Percentiles rank a stretch among this genome's conserved stretches.
These are phyloP conservation scores for Sylvietta virens DNA, from an alignment of 2,113 vertebrate species.

Conservation along the genomic window DNA sequence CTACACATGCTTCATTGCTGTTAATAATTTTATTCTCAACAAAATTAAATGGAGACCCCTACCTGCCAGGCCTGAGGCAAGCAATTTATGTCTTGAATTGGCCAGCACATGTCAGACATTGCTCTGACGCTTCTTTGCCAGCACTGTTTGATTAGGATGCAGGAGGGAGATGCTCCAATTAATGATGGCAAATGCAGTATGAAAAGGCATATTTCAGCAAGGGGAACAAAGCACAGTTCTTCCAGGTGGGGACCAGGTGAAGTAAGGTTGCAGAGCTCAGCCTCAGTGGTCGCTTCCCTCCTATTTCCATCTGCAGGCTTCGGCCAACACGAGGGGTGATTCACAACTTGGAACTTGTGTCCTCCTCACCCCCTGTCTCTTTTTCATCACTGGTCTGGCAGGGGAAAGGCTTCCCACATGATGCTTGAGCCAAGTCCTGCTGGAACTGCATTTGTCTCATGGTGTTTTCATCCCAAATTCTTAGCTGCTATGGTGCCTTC, in stretches of 20 bases:
- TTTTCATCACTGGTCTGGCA: background rate
- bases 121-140: background rate
- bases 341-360: background rate
- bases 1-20: background rate
- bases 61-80: background rate
- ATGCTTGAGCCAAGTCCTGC: background rate
- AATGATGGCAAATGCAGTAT: background rate
- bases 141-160: background rate
- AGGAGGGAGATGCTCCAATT: background rate
- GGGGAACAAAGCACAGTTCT: background rate
- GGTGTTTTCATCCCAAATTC: background rate
- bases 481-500: background rate
- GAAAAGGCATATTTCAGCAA: background rate
- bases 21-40: background rate
- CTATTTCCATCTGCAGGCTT: accelerated
- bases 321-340: background rate
- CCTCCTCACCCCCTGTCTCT: background rate
- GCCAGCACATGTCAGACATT: background rate
- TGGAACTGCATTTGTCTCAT: background rate
- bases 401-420: background rate
- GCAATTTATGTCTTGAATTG: background rate
- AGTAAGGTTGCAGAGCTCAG: background rate
- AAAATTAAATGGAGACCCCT: background rate
- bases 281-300: background rate
- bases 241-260: background rate